Evolutionary conservation across 2,888 invertebrate genomes (phyloP).

Genomic region (Cyclophora punctaria): DNA sequence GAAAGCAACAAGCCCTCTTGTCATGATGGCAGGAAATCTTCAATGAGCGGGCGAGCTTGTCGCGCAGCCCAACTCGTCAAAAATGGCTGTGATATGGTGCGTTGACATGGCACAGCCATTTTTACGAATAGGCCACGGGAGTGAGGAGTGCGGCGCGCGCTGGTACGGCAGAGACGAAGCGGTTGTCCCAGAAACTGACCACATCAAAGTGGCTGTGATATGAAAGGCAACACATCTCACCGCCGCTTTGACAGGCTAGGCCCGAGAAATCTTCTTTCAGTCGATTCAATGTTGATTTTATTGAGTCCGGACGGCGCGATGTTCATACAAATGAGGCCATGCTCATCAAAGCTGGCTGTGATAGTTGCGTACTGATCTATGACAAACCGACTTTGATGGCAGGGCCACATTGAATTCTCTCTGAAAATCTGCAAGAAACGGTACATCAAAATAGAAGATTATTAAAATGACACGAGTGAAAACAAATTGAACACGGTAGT

Average conservation of each 20-base stretch:
- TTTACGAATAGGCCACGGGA: constrained; percentile 80
- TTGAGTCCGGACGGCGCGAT: constrained; percentile 42
- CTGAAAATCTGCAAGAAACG: constrained; percentile 18
- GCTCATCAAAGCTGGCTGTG: constrained; percentile 98
- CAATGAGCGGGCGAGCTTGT: constrained; percentile 23
- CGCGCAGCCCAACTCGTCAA: constrained; percentile 90
- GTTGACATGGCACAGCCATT: constrained; percentile 84
- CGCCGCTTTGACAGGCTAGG: constrained; percentile 89
- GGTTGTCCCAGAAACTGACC: constrained; percentile 76
- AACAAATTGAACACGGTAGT: no score
- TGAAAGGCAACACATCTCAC: constrained; percentile 85
- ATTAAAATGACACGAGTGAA: no score
- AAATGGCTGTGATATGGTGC: constrained; percentile 94
- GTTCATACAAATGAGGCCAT: constrained; percentile 72
- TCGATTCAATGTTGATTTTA: constrained; percentile 23
- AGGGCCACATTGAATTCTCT: constrained; percentile 62
- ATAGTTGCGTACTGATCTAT: constrained; percentile 83
- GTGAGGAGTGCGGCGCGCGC: neutral
- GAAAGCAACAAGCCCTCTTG: constrained; percentile 78
- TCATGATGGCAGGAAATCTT: constrained; percentile 7
- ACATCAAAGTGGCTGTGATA: constrained; percentile 99
- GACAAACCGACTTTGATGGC: constrained; percentile 89
- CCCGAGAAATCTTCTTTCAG: constrained; percentile 51
- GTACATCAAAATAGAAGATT: no score
- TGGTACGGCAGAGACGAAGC: neutral